phyloP scores from a whole-genome alignment of 2,888 invertebrate species.

The Cheilosia vulpina region DNA sequence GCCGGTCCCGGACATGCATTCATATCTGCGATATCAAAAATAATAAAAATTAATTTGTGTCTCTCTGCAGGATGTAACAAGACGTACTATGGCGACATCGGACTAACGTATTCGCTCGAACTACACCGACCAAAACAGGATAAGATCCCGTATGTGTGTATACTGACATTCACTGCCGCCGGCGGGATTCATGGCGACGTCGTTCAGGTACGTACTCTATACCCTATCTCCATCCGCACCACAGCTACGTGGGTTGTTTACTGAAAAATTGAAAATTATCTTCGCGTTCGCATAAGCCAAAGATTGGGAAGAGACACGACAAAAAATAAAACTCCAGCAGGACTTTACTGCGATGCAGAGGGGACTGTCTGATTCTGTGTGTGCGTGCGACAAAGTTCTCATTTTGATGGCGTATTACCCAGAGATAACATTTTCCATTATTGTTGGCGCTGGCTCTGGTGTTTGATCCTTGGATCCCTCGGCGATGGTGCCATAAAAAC shows the following conservation, averaged over 20 bases:
- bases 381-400: constrained; percentile 46
- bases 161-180: constrained; percentile 93
- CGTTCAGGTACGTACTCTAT: constrained; percentile 87
- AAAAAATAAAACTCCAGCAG: constrained; percentile 4
- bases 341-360: constrained; percentile 39
- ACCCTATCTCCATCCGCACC: no score
- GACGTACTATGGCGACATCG: constrained; percentile 95
- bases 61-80: constrained; percentile 88
- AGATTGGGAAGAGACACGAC: not conserved
- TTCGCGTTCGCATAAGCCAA: constrained; percentile 13
- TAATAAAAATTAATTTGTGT: constrained; percentile 70
- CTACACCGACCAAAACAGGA: constrained; percentile 93
- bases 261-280: constrained; percentile 53
- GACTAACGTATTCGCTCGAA: constrained; percentile 93
- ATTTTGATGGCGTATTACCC: constrained; percentile 53
- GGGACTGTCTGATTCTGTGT: not conserved
- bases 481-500: constrained; percentile 62
- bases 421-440: constrained; percentile 67
- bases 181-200: constrained; percentile 93
- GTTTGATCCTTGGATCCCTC: constrained; percentile 64
- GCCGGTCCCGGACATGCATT: not conserved
- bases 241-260: constrained; percentile 41
- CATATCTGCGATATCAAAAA: constrained; percentile 22
- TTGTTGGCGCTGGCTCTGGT: constrained; percentile 38
- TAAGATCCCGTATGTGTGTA: constrained; percentile 93